Evolutionary conservation across 2,888 invertebrate genomes (phyloP), one percentile per base, ranked within the genome.

Genomic region (Tetanocera ferruginea): DNA sequence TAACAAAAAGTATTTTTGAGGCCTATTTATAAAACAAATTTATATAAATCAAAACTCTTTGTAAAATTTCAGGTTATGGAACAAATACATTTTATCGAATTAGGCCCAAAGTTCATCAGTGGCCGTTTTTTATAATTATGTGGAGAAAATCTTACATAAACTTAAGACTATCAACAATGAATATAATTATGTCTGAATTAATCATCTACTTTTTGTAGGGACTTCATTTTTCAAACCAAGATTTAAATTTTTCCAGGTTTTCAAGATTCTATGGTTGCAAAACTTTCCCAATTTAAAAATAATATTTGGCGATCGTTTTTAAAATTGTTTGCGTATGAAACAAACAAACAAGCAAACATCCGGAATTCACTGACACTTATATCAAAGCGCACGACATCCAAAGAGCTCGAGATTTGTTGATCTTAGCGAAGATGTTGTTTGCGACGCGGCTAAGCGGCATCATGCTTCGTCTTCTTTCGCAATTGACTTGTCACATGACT

Each of bases 401-500:
- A 43, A 6, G 6, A 43, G 14, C 14, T 43, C 14, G 43, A 11
- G 43, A 43, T 11, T 43, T 43, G 17, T 67, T 37, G 34, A 23
- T 66, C 23, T 19, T 19, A 37, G 23, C 17, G 43, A 34, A 37
- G 23, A 28, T 14, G 49, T 49, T 75, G 23, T 37, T 37, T 75
- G 55, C 75, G 79, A 71, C 79, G 49, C 83, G 86, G 85, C 84
- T 79, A 82, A 83, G 79, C 86, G 85, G 86, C 83, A 79, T 83
- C 83, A 79, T 83, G 85, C 84, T 85, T 85, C 83, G 80, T 71
- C 37, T 19, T 55, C 62, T 49, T n/a, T 49, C 5, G 37, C 37
- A 72, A 86, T 86, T 85, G 86, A 86, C 85, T 86, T 85, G 87
- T 84, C 85, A 85, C 85, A 86, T 57, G 77, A 69, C 37, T 51